A percentile compares a stretch with the other conserved stretches of the same genome.
Conservation (phyloP, 2,797 vertebrate genomes). For the Channallabes apus region DNA sequence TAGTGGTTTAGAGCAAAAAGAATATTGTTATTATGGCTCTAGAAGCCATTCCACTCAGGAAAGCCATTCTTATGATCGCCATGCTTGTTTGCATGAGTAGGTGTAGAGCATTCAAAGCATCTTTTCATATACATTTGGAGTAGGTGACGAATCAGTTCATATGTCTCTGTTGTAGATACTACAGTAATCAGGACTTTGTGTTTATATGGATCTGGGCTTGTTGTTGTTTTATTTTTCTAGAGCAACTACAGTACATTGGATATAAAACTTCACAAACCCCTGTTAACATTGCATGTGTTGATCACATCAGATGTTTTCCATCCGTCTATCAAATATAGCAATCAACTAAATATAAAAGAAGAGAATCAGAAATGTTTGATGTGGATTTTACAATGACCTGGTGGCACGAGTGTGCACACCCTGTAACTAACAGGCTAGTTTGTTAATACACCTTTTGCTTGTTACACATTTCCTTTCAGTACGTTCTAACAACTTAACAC, state of each 20-base stretch:
- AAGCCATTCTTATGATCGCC: no score
- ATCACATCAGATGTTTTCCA: neutral
- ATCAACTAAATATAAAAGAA: neutral
- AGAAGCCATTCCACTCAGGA: no score
- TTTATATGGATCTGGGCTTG: neutral
- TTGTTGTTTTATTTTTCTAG: neutral
- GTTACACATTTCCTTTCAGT: neutral
- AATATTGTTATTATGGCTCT: neutral
- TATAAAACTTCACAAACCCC: neutral
- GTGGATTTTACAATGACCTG: no score
- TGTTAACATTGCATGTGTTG: no score
- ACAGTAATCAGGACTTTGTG: neutral
- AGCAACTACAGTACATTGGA: neutral
- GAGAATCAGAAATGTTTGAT: no score
- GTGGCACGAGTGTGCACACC: neutral
- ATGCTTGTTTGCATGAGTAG: no score
- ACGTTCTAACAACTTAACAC: neutral
- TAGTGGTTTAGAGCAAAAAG: neutral
- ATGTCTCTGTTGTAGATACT: neutral
- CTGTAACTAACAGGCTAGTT: neutral
- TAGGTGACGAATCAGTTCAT: neutral
- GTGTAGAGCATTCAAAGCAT: neutral
- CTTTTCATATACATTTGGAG: neutral
- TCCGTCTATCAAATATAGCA: neutral
- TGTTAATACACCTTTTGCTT: neutral